Conservation (phyloP, 1,140 invertebrate genomes). For the Apis cerana region DNA sequence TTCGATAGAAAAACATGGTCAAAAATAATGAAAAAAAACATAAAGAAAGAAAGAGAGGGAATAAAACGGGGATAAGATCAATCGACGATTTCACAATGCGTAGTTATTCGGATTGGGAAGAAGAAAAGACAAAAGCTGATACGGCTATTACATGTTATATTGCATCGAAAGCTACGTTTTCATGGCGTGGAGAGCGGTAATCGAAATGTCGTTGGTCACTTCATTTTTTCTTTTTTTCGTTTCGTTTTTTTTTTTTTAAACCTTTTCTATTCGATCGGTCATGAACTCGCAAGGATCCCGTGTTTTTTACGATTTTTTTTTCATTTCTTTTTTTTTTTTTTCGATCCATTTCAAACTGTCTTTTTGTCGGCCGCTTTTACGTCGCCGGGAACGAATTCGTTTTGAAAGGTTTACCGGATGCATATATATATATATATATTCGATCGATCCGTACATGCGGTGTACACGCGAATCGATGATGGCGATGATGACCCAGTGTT, state of each 20-base stretch:
- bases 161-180: constrained; percentile 41
- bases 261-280: not conserved
- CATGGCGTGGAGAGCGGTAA: constrained; percentile 18
- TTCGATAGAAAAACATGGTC: not conserved
- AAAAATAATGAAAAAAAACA: not conserved
- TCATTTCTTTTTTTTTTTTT: not conserved
- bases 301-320: not conserved
- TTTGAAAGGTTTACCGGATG: constrained; percentile 7
- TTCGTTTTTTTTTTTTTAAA: not conserved
- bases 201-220: constrained; percentile 39
- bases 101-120: not conserved
- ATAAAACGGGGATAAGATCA: not conserved
- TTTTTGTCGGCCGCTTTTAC: not conserved
- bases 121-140: not conserved
- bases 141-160: constrained; percentile 34
- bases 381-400: constrained; percentile 22
- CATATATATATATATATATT: too few relatives aligned
- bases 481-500: not conserved
- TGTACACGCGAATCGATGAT: not conserved
- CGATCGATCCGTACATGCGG: not conserved
- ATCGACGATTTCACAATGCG: constrained; percentile 9
- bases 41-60: not conserved
- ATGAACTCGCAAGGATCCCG: not conserved
- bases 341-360: not conserved
- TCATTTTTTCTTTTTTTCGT: not conserved